Evolutionary conservation across 2,113 vertebrate genomes (phyloP), one percentile per base, ranked within the genome.

Genomic region (Lontra canadensis): DNA sequence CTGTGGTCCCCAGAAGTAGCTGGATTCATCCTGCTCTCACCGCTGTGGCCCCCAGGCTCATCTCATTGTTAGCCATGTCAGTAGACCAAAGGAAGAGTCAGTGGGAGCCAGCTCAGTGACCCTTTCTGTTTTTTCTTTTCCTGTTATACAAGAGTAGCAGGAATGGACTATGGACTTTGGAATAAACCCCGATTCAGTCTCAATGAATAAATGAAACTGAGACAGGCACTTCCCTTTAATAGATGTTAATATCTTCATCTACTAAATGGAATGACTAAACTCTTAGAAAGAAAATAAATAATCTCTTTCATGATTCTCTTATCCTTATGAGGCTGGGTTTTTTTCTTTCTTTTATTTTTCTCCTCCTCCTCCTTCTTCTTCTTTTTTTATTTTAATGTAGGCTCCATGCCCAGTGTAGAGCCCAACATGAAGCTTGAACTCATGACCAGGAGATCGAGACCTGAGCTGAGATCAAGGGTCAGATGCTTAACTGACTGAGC

Each of bases 201-300:
- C 94, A 49, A 74, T 71, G 80, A 96, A 92, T 69, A 15, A 47
- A 71, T 39, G 76, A 95, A 81, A 93, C 12, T 1, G 63, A 95
- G 69, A 69, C 83, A 94, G 93, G 42, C 42, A 7, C 26, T 44
- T 83, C 36, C 47, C 55, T 81, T 73, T 39, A 61, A 63, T 10
- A 65, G 47, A 39, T 92, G 87, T 96, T 88, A 82, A 91, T 98
- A 73, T 97, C 67, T 81, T 92, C 88, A n/a, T 83, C 90, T 89
- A 49, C 89, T 90, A 88, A 74, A 44, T 63, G 90, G 59, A 87
- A 79, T 88, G 78, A 93, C 31, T 88, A 65, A 76, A 44, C 82
- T 79, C 78, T 12, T n/a, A n/a, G 80, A 84, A 92, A 94, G 44
- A 42, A 52, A 90, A 96, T 65, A 90, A 59, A 67, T 76, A 61